phyloP scores from a whole-genome alignment of 2,888 invertebrate species.

The Drosophila infuscata region DNA sequence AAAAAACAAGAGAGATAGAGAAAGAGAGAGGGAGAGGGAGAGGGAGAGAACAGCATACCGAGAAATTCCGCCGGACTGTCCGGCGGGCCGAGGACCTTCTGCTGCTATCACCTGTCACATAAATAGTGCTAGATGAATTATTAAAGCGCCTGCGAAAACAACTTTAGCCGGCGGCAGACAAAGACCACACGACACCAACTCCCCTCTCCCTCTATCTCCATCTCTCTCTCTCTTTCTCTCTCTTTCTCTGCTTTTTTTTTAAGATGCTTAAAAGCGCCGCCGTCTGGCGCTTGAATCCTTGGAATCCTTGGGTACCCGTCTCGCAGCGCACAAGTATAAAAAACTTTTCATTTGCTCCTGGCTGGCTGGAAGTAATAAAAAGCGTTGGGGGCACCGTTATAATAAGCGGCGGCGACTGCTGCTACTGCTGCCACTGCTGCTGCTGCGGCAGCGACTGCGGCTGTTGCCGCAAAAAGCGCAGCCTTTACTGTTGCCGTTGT shows the following conservation, averaged over 20 bases:
- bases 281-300: conserved; percentile 56
- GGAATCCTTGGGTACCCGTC: conserved; percentile 28
- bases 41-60: neutral
- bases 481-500: conserved; percentile 15
- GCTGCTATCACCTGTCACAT: conserved; percentile 79
- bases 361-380: conserved; percentile 56
- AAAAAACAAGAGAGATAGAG: conserved; percentile 2
- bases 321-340: conserved; percentile 62
- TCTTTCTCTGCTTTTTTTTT: conserved; percentile 39
- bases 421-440: conserved; percentile 13
- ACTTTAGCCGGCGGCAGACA: conserved; percentile 45
- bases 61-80: conserved; percentile 30
- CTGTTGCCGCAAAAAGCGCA: conserved; percentile 43
- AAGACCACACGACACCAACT: neutral
- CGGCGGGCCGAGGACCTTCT: conserved; percentile 43
- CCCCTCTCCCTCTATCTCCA: neutral
- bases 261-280: conserved; percentile 74
- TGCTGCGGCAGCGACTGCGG: conserved; percentile 30
- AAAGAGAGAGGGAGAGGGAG: no score
- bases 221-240: conserved; percentile 3
- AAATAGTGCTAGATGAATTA: conserved; percentile 78
- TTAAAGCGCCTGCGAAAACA: conserved; percentile 64
- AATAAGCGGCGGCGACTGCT: conserved; percentile 53
- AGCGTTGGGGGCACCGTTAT: conserved; percentile 58
- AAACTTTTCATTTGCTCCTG: conserved; percentile 60